Evolutionary conservation across 2,797 vertebrate species (phyloP).

Genomic region (Xerus rutilus): DNA sequence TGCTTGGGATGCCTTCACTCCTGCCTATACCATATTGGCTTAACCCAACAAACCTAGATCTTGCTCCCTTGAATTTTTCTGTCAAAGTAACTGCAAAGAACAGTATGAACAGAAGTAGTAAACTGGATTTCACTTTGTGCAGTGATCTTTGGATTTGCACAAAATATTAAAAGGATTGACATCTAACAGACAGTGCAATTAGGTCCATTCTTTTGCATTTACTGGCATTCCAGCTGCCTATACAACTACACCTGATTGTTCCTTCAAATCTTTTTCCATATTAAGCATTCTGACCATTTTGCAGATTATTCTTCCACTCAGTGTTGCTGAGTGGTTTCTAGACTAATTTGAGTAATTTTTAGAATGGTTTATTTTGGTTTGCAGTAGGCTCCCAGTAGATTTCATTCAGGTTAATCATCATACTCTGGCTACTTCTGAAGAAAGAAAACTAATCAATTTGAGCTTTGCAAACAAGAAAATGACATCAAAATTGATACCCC

Average conservation of each 20-base stretch:
- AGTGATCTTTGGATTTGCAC: background rate
- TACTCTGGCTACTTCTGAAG: background rate
- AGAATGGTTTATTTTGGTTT: background rate
- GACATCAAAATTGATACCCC: background rate
- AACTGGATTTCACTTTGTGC: background rate
- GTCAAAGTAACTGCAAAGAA: background rate
- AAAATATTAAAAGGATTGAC: background rate
- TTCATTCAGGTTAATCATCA: background rate
- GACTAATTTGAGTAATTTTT: conserved; percentile 34
- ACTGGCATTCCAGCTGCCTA: background rate
- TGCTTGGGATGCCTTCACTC: background rate
- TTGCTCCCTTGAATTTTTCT: background rate
- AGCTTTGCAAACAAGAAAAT: conserved; percentile 18
- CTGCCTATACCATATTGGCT: background rate
- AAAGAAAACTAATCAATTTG: background rate
- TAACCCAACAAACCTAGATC: background rate
- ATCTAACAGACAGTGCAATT: background rate
- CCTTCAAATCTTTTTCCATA: background rate
- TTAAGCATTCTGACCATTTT: conserved; percentile 4
- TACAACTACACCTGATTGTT: background rate
- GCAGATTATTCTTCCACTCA: background rate
- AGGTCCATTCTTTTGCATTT: background rate
- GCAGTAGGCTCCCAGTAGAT: background rate
- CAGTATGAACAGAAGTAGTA: background rate
- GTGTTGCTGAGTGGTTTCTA: background rate